Base-by-base conservation (phyloP, 1,140 invertebrate species). In the Oscheius sp. region DNA sequence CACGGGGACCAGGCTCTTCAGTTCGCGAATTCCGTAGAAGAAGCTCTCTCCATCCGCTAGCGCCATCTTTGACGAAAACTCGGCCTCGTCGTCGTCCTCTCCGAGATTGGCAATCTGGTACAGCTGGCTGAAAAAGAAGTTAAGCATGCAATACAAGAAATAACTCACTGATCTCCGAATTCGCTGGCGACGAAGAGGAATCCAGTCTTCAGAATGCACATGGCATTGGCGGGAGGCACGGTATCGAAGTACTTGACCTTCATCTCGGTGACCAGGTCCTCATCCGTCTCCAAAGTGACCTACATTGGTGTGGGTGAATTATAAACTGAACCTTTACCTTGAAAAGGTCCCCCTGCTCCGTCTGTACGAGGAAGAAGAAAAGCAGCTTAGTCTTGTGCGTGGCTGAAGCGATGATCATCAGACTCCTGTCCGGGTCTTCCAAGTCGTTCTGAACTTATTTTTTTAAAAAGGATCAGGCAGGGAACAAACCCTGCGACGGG, bases 191-290 rank as follows among this genome's bases (percentile, higher is more conserved):
- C 92, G 88, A 99, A 99, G 0, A 99, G 87, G 84, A 99, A 99
- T 2, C 97, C 97, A 71, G 95, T 98, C 85, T 98, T 98, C 3
- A 99, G 85, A 28, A 99, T 95, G 88, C 94, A 97, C 91, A 99
- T 92, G 1, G 93, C 89, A 1, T 92, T 89, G 0, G 96, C 93
- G 20, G 79, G 78, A 20, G 97, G 94, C 2, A 98, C 94, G 23
- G 97, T 99, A 83, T 99, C 97, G 87, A 99, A 99, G 86, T 99
- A 99, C 85, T 99, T 99, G 1, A 99, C 85, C 83, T 95, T 95
- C 68, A 99, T 97, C 87, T 99, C 96, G 0, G 94, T 98, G 0
- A 99, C 88, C 87, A 98, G 93, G 82, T 99, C 95, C 78, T 96
- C 94, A 87, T 95, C 93, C 26, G 91, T 93, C 86, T 98, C 95